Base-by-base conservation (phyloP, 2,113 vertebrate species). In the Peromyscus maniculatus region DNA sequence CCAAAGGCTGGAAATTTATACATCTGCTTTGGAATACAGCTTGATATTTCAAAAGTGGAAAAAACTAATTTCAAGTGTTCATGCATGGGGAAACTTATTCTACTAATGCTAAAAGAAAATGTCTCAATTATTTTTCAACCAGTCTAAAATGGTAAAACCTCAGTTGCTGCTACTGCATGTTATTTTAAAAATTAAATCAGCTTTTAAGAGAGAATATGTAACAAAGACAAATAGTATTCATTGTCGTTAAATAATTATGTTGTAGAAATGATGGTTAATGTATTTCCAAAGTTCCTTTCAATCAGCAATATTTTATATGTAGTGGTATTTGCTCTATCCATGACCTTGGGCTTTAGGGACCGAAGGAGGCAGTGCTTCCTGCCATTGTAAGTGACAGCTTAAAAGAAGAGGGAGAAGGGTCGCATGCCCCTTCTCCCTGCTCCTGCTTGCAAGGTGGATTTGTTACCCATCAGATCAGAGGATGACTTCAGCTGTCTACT, bases 1-100 rank as follows among this genome's bases (percentile, higher is more conserved):
- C 98, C 98, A 98, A 98, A 69, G 96, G 95, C 97, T 87, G 88
- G 97, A 93, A 96, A 98, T 97, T 98, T 98, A 98, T 98, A 97
- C 98, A 98, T 98, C 97, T 96, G 97, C 96, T 97, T 98, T 98
- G 97, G 96, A 93, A 97, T 78, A 75, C 97, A 96, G 93, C 92
- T 92, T 97, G 83, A 4, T 66, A 95, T 97, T 98, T 99, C 98
- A 97, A 97, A 97, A 97, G 80, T 11, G 10, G 52, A 52, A 52
- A 96, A 96, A 0, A 79, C 95, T 97, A 95, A 75, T 28, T 98
- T 97, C 36, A 72, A 91, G 91, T 91, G 26, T 49, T 84, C 79
- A 71, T 78, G 64, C 67, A 96, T 55, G 71, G 31, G 2, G 36
- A 83, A 93, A 96, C 93, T 46, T 66, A 77, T 21, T 82, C 79